phyloP scores from a whole-genome alignment of 1,140 invertebrate species.

The Andrena cerasifolii region DNA sequence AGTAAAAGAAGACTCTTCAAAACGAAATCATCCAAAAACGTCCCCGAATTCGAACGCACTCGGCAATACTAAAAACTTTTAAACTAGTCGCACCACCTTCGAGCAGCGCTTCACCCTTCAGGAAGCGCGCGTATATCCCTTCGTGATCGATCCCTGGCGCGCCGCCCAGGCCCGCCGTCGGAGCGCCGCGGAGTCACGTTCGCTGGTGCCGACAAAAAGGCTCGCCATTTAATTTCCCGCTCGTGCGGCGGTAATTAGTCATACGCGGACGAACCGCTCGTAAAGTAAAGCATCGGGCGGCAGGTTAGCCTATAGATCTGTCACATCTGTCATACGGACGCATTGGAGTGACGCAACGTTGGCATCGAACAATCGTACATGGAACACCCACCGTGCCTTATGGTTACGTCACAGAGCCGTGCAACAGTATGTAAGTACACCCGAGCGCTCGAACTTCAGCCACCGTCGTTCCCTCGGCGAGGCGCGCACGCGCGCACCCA shows the following conservation, averaged over 20 bases:
- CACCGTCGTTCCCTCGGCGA: slow-evolving; percentile 8
- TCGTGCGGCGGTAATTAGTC: slow-evolving; percentile 26
- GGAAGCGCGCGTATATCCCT: no score
- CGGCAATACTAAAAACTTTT: no score
- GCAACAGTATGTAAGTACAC: no score
- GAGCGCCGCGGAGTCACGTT: neutral
- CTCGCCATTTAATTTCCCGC: slow-evolving; percentile 1
- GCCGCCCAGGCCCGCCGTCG: no score
- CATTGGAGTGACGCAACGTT: slow-evolving; percentile 31
- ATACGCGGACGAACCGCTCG: neutral
- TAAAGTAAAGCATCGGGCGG: slow-evolving; percentile 26
- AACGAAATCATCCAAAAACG: no score
- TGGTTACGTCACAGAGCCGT: slow-evolving; percentile 33
- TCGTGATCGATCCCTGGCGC: no score
- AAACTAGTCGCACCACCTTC: no score
- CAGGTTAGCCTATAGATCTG: slow-evolving; percentile 42
- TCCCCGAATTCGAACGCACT: no score
- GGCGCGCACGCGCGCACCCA: slow-evolving; percentile 14
- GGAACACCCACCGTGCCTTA: slow-evolving; percentile 27
- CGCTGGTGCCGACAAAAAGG: neutral
- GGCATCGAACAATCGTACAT: slow-evolving; percentile 34
- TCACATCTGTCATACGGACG: slow-evolving; percentile 39
- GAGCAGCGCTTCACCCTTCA: no score
- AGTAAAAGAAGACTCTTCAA: no score
- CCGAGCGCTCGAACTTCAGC: slow-evolving; percentile 22